Percentiles rank a stretch among this genome's conserved stretches.
Evolutionary conservation across 2,113 vertebrate species (phyloP).

Genomic region (Dromas ardeola): DNA sequence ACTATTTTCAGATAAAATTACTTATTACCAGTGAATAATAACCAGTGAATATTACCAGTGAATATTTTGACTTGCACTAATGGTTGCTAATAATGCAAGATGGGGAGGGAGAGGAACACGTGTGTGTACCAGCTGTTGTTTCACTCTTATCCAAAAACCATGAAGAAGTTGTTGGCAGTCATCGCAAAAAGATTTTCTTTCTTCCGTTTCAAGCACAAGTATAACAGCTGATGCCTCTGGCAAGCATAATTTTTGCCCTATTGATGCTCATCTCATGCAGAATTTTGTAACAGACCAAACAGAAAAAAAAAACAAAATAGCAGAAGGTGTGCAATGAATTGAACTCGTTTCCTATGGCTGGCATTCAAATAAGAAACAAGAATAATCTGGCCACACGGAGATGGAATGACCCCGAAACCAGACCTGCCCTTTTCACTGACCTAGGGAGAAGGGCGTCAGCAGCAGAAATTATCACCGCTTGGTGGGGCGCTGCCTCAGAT

Average conservation of each 20-base stretch:
- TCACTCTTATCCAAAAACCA: neutral
- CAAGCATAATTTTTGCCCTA: neutral
- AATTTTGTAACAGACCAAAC: neutral
- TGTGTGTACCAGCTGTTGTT: constrained; percentile 27
- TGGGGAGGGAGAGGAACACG: neutral
- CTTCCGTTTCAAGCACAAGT: neutral
- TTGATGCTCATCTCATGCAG: neutral
- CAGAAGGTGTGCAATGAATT: neutral
- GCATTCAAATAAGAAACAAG: neutral
- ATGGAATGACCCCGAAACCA: neutral
- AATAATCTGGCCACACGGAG: neutral
- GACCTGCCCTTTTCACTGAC: neutral
- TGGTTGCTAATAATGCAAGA: constrained; percentile 23
- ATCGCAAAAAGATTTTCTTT: neutral
- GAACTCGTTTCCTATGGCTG: neutral
- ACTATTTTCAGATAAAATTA: neutral
- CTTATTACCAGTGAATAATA: neutral
- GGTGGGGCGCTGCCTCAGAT: neutral
- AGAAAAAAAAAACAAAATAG: neutral
- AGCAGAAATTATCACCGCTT: neutral
- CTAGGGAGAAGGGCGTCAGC: neutral
- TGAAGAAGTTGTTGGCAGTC: neutral
- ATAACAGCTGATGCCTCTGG: constrained; percentile 23
- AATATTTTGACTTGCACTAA: constrained; percentile 11
- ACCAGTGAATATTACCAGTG: neutral